Base-by-base conservation (phyloP, 2,888 invertebrate species). In the Tetragnatha montana region DNA sequence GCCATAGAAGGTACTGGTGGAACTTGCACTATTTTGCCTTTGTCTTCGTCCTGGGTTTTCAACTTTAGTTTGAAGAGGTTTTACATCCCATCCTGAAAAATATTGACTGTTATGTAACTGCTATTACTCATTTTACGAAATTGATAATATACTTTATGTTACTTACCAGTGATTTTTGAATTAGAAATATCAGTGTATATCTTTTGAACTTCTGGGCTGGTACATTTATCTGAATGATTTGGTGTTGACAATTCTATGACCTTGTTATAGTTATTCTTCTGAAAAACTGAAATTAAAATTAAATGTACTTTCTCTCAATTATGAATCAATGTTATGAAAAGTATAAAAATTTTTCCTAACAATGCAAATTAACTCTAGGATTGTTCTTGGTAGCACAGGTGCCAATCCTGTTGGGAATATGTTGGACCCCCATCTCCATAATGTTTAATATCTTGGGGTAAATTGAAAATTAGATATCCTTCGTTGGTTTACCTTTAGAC, bases 1-100 rank as follows among this genome's bases (percentile, higher is more conserved):
- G 50, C 90, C 90, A 60, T 90, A 90, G 81, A 35, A 90, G n/a
- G 90, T 88, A 69, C 90, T 90, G 4, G 49, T 49, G 17, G 90
- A 88, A 51, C 90, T 85, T 19, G 75, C 73, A 51, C 87, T 90
- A 21, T 76, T 85, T 76, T 88, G 81, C 35, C 85, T 74, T 68
- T 78, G 87, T 60, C 90, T 80, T 50, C 60, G 47, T 35, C 69
- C 51, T n/a, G 21, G 22, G 22, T 51, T 79, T 21, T 71, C 80
- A 8, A 73, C 19, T 35, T 86, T 86, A 14, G 51, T 22, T 82
- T 75, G 60, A 74, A 35, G 35, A 35, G 69, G 69, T 8, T 19
- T 60, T n/a, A 81, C 35, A 8, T 73, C 69, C 22, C 81, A 80
- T 21, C 88, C 88, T 88, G 21, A 49, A 80, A 87, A 47, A 73